These are phyloP conservation scores for Xiphias gladius DNA, from an alignment of 2,113 vertebrate species.

Conservation along the genomic window DNA sequence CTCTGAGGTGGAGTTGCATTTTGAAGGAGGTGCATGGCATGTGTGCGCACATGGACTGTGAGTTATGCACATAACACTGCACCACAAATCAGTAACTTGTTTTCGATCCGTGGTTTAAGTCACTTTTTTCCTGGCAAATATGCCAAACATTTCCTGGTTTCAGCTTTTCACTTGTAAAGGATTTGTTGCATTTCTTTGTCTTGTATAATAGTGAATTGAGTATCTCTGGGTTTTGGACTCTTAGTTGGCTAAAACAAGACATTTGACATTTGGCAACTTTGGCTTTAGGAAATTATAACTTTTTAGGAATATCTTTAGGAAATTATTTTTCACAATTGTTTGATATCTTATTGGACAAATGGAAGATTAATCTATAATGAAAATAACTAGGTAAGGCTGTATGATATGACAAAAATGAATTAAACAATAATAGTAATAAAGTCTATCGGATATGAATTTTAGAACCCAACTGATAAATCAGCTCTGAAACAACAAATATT, in stretches of 20 bases:
- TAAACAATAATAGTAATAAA: neutral
- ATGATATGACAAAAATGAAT: neutral
- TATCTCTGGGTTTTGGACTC: neutral
- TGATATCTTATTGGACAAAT: neutral
- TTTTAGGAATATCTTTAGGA: no score
- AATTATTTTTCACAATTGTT: neutral
- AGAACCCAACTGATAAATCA: neutral
- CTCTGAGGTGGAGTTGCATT: slow-evolving; percentile 11
- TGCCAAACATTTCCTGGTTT: neutral
- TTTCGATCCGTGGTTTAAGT: neutral
- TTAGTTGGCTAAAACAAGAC: neutral
- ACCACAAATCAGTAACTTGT: slow-evolving; percentile 13
- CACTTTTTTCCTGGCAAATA: slow-evolving; percentile 13
- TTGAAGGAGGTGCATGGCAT: slow-evolving; percentile 4
- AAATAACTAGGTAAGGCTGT: neutral
- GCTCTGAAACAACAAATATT: no score
- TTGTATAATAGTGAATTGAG: neutral
- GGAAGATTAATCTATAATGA: neutral
- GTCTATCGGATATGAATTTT: neutral
- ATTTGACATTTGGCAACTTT: neutral
- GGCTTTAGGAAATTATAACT: neutral
- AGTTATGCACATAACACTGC: slow-evolving; percentile 22
- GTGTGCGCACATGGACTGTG: slow-evolving; percentile 10
- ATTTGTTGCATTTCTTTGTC: neutral
- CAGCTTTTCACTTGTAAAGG: no score